A percentile compares a stretch with the other conserved stretches of the same genome.
Evolutionary conservation across 2,888 invertebrate genomes (phyloP).

Genomic region (Piscicola geometra): DNA sequence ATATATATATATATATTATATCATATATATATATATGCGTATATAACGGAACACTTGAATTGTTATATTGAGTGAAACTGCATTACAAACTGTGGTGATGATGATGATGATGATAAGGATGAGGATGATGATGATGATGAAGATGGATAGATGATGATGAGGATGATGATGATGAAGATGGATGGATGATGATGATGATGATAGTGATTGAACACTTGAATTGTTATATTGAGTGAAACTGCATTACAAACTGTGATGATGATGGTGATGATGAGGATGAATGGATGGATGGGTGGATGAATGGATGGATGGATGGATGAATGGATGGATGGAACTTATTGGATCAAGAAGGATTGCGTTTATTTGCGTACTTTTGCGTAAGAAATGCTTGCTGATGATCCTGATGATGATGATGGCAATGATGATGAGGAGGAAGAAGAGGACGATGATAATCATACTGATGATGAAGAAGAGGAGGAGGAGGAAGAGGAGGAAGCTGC

Average conservation of each 20-base stretch:
- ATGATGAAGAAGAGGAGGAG: neutral
- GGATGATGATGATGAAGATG: neutral
- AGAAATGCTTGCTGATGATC: neutral
- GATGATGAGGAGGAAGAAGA: neutral
- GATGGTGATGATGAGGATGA: too few relatives aligned
- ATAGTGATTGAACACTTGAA: neutral
- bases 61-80: slow-evolving; percentile 1
- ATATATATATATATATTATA: neutral
- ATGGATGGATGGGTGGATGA: too few relatives aligned
- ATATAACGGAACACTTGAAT: neutral
- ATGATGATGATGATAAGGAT: neutral
- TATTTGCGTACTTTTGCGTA: too few relatives aligned
- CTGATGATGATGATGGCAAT: neutral
- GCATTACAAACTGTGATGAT: too few relatives aligned
- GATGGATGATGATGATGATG: neutral
- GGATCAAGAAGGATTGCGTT: too few relatives aligned
- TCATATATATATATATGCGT: neutral
- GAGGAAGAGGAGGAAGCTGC: neutral
- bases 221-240: too few relatives aligned
- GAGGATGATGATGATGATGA: neutral
- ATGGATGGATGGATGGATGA: too few relatives aligned
- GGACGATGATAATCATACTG: neutral
- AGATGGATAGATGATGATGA: neutral
- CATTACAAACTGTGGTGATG: neutral
- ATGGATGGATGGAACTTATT: too few relatives aligned